These are phyloP conservation scores for Drosophila neoperkinsi DNA, from an alignment of 2,888 invertebrate genomes.

Conservation along the genomic window DNA sequence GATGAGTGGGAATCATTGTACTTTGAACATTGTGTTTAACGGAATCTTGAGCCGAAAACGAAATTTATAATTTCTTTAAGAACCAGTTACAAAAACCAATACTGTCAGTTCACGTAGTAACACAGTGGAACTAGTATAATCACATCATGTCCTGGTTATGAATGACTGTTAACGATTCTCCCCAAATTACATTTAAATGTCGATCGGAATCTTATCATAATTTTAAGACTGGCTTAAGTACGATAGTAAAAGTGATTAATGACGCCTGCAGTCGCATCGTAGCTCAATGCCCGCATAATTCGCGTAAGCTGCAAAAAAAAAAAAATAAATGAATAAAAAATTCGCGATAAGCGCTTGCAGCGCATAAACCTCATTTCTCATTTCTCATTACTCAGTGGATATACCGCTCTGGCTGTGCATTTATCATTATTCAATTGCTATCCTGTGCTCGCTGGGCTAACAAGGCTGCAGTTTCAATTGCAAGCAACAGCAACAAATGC, in stretches of 20 bases:
- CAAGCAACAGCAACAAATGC: conserved; percentile 25
- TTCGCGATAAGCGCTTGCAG: conserved; percentile 17
- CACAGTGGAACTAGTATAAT: not conserved
- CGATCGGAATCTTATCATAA: not conserved
- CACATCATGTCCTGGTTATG: not conserved
- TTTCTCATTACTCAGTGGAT: conserved; percentile 26
- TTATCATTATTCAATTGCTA: conserved; percentile 37
- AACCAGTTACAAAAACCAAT: not conserved
- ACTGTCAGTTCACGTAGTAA: not conserved
- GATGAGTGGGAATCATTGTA: not conserved
- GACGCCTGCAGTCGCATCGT: not conserved
- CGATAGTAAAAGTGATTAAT: conserved; percentile 34
- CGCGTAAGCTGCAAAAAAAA: too few species aligned
- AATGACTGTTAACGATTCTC: not conserved
- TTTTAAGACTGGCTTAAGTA: not conserved
- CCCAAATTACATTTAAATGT: too few species aligned
- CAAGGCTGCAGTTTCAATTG: conserved; percentile 40
- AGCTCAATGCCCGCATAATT: conserved; percentile 15
- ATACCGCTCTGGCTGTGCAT: conserved; percentile 10
- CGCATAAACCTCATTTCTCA: conserved; percentile 44
- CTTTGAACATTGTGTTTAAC: not conserved
- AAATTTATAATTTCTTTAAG: not conserved
- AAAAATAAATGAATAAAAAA: not conserved
- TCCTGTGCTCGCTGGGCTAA: conserved; percentile 26
- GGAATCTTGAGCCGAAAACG: too few species aligned